These are phyloP conservation scores for Eublepharis macularius DNA, from an alignment of 2,113 vertebrate genomes.

Conservation along the genomic window DNA sequence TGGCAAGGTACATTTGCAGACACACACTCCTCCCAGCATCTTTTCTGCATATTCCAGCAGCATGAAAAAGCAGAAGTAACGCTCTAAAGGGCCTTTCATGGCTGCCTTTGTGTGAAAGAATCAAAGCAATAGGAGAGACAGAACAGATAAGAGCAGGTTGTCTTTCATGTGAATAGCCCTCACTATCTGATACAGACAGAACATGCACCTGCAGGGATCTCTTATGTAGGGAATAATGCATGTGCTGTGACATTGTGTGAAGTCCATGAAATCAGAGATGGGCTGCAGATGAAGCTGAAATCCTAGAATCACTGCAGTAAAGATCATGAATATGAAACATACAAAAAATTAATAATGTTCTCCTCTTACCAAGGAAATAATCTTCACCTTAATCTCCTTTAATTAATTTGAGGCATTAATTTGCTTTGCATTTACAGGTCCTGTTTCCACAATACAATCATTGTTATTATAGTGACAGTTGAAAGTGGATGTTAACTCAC, in stretches of 20 bases:
- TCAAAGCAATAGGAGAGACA: background rate
- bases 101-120: background rate
- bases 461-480: slow-evolving; percentile 33
- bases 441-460: slow-evolving; percentile 15
- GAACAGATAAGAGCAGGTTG: background rate
- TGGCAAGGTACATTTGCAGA: background rate
- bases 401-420: slow-evolving; percentile 21
- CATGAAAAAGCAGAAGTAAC: background rate
- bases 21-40: background rate
- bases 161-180: background rate
- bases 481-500: slow-evolving; percentile 8
- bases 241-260: slow-evolving; percentile 1
- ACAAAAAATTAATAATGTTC: background rate
- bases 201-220: background rate
- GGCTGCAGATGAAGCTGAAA: background rate
- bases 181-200: background rate
- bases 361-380: slow-evolving; percentile 1
- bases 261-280: slow-evolving; percentile 13
- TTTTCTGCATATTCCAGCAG: background rate
- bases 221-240: slow-evolving; percentile 9
- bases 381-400: slow-evolving; percentile 29
- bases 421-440: slow-evolving; percentile 18
- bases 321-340: background rate
- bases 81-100: slow-evolving; percentile 10
- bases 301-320: slow-evolving; percentile 7